Conservation (phyloP, 2,113 vertebrate species). For the Progne subis region DNA sequence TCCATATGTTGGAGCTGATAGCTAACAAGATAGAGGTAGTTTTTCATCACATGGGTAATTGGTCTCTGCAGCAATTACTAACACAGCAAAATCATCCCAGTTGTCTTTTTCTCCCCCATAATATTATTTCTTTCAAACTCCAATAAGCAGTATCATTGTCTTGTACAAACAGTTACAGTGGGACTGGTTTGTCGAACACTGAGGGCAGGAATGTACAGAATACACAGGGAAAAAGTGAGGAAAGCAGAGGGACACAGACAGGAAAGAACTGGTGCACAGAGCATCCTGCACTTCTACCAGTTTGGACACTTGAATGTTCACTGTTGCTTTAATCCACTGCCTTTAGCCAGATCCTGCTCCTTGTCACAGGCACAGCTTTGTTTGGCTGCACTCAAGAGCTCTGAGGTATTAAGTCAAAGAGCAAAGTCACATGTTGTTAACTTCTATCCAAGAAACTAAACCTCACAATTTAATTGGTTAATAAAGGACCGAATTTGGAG, state of each 20-base stretch:
- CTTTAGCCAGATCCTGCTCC: neutral
- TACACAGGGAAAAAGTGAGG: neutral
- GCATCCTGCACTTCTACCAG: neutral
- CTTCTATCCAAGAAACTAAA: neutral
- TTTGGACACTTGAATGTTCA: neutral
- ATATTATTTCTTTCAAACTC: neutral
- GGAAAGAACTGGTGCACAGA: neutral
- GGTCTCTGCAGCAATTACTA: neutral
- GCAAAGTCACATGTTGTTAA: neutral
- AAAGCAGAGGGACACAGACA: neutral
- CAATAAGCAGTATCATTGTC: neutral
- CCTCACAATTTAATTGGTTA: neutral
- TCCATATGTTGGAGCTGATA: neutral
- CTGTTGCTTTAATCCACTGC: neutral
- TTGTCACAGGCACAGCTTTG: neutral
- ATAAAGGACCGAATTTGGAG: slow-evolving; percentile 14
- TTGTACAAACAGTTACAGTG: neutral
- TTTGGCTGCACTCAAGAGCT: neutral
- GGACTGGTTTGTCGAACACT: neutral
- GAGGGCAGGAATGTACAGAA: neutral
- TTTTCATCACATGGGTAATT: slow-evolving; percentile 17
- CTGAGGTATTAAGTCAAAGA: neutral
- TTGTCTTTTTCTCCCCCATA: neutral
- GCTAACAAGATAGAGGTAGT: slow-evolving; percentile 33
- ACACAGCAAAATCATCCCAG: neutral